Percentiles rank a stretch among this genome's conserved stretches.
phyloP scores from a whole-genome alignment of 2,888 invertebrate genomes.

The Aelia acuminata region DNA sequence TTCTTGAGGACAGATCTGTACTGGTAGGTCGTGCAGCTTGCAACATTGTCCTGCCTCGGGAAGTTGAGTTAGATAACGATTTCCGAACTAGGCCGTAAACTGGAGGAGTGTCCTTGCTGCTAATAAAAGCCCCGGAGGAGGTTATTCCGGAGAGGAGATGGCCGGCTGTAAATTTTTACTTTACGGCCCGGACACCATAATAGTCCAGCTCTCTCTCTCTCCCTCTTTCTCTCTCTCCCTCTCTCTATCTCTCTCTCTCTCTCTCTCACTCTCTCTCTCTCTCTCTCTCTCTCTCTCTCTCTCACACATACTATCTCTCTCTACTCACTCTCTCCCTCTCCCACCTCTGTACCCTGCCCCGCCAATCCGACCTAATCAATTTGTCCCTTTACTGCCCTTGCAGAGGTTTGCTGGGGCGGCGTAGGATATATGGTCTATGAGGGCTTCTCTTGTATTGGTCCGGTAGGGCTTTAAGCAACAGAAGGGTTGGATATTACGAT shows the following conservation, averaged over 20 bases:
- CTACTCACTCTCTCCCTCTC: too few relatives aligned
- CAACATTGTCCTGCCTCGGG: slow-evolving; percentile 1
- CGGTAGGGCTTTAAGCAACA: background rate
- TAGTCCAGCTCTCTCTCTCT: background rate
- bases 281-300: background rate
- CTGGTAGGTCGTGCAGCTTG: too few relatives aligned
- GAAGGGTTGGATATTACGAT: too few relatives aligned
- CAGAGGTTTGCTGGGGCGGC: background rate
- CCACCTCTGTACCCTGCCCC: background rate
- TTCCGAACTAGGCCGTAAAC: slow-evolving; percentile 27
- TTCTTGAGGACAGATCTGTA: too few relatives aligned
- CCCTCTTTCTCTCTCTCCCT: too few relatives aligned
- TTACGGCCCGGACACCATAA: slow-evolving; percentile 6
- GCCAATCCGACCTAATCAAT: slow-evolving; percentile 30
- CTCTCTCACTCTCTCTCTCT: background rate
- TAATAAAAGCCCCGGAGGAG: background rate
- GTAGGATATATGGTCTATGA: background rate
- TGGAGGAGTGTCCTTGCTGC: background rate
- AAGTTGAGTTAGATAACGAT: background rate
- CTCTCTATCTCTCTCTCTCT: too few relatives aligned
- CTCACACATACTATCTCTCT: too few relatives aligned
- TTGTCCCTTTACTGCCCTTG: slow-evolving; percentile 12
- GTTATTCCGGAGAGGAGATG: background rate
- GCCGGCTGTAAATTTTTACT: slow-evolving; percentile 36
- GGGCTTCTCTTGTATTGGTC: background rate